A percentile compares a stretch with the other conserved stretches of the same genome.
phyloP scores from a whole-genome alignment of 2,888 invertebrate genomes.

The Laothoe populi region DNA sequence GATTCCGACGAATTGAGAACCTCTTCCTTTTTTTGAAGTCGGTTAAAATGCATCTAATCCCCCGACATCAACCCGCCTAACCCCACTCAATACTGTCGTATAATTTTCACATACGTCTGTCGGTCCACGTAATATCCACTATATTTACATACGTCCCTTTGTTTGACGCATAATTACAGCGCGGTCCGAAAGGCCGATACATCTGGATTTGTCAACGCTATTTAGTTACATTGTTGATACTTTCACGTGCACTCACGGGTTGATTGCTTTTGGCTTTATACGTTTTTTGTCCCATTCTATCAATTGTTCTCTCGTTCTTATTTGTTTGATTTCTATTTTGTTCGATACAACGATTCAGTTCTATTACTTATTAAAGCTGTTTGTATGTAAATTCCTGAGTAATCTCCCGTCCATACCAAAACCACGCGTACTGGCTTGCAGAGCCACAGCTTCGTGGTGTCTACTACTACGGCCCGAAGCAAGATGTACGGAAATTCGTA shows the following conservation, averaged over 20 bases:
- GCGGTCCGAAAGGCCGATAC: conserved; percentile 55
- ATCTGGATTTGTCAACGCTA: conserved; percentile 65
- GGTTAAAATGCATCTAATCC: conserved; percentile 34
- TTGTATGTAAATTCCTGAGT: too few species aligned
- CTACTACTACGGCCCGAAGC: too few species aligned
- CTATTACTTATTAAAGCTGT: too few species aligned
- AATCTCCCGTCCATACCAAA: too few species aligned
- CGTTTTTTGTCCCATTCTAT: neutral
- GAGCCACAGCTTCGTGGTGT: too few species aligned
- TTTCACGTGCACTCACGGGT: conserved; percentile 17
- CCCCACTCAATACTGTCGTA: conserved; percentile 58
- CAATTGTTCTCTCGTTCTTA: neutral
- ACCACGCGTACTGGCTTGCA: too few species aligned
- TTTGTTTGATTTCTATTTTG: neutral
- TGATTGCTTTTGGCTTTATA: conserved; percentile 20
- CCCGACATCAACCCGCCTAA: conserved; percentile 38
- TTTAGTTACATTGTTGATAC: conserved; percentile 48
- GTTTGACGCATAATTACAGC: conserved; percentile 76
- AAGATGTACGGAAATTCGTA: too few species aligned
- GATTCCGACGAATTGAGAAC: too few species aligned
- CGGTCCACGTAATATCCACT: conserved; percentile 71
- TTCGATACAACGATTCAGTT: too few species aligned
- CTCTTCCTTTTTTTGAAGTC: too few species aligned
- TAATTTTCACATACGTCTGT: conserved; percentile 82
- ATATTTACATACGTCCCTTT: conserved; percentile 78